Evolutionary conservation across 2,888 invertebrate genomes (phyloP), one percentile per base, ranked within the genome.

Genomic region (Netelia fuscicornis): DNA sequence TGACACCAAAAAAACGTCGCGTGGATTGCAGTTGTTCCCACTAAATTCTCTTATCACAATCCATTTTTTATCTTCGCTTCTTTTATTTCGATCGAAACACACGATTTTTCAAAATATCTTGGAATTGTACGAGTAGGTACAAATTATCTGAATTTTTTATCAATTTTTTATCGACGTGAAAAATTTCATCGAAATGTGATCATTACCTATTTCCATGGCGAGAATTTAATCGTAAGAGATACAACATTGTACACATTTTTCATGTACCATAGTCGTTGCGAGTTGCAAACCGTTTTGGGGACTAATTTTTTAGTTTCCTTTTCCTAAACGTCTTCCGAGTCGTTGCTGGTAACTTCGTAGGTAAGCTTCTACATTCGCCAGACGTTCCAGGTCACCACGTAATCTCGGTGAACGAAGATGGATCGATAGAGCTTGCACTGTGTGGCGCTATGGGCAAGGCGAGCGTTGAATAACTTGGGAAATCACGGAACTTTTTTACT

Each of bases 371-470:
- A 78, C 78, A 85, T 81, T 75, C 84, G 62, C 74, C 58, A 78
- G 81, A 75, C 81, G 81, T 81, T 85, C 78, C 84, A 78, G 78
- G 81, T 78, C 81, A 81, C 81, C 81, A 85, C 81, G 81, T 85
- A 81, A 81, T 85, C 84, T 81, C 78, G 81, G 81, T 81, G 78
- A 85, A 81, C 74, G 81, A 78, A 81, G 75, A 84, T 81, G 81
- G 84, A 81, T 85, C 84, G 84, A 85, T 85, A 78, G 81, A 85
- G 84, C 81, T 84, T 78, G 81, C 78, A 78, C 64, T 70, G 72
- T 78, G 52, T 9, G 30, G 72, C 42, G 65, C 81, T 81, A 74
- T 84, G 81, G 81, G 52, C 72, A 81, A 64, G 78, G 70, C 81
- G 70, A 75, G 64, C 84, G 68, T 78, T 78, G 84, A 85, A 81